Base-by-base conservation (phyloP, 1,140 invertebrate species). In the Trichomalopsis sarcophagae region DNA sequence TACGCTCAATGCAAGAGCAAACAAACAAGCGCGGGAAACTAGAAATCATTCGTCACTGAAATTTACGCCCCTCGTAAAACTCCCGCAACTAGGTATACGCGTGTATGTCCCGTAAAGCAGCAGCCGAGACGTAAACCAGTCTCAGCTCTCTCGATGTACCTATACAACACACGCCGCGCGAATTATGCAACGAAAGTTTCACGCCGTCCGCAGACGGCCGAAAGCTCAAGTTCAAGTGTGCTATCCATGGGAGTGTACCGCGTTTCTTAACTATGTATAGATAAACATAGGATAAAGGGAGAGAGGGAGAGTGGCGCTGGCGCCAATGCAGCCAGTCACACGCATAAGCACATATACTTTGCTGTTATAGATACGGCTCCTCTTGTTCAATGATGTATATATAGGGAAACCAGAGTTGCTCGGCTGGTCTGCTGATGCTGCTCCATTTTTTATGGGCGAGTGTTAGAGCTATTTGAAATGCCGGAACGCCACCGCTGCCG, bases 151-250 rank as follows among this genome's bases (percentile, higher is more conserved):
- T 5, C 55, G 5, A 50, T 50, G 2, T 36, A 36, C 33, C 33
- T n/a, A 21, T 62, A n/a, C 27, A 21, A n/a, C 7, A n/a, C 14
- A 62, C 40, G 40, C 40, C 1, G 55, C 55, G 55, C 55, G 55
- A 62, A 62, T 62, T 62, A 62, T n/a, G 55, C 55, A 30, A 33
- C 69, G 27, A 30, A 71, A 71, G 69, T 71, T 71, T 62, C 23
- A 33, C 27, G 69, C 55, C 10, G 7, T 1, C 7, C 14, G 47
- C 21, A n/a, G 21, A 62, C 55, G 55, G 14, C 27, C 30, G 73
- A 44, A 75, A 75, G 73, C 73, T 75, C 73, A 75, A 75, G 73
- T 75, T 75, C 73, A 75, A 75, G 73, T 10, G 30, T 44, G 40
- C 40, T 44, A 27, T 14, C 33, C 33, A 30, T 17, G 47, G 47